These are phyloP conservation scores for Pseudotriccus pelzelni DNA, from an alignment of 2,797 vertebrate species.

Conservation along the genomic window DNA sequence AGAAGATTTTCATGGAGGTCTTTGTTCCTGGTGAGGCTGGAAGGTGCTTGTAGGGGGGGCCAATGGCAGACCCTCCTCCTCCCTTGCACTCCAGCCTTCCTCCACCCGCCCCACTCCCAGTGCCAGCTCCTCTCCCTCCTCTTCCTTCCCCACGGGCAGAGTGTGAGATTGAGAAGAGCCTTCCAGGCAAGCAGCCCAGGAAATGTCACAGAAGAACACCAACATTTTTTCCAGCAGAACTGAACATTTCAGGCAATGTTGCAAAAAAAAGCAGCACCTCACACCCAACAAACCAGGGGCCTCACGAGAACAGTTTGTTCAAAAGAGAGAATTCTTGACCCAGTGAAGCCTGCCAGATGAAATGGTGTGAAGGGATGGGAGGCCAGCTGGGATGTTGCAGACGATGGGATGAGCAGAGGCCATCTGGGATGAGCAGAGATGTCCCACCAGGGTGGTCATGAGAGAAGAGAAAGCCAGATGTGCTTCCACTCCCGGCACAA, in stretches of 20 bases:
- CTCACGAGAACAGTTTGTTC: not conserved
- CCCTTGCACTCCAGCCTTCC: not conserved
- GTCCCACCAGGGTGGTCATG: not conserved
- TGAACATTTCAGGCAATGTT: not conserved
- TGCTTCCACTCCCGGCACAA: not conserved
- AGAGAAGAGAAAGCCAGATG: not conserved
- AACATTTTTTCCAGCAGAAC: not conserved
- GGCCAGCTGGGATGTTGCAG: not conserved
- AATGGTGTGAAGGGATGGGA: not conserved
- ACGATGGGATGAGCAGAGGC: not conserved
- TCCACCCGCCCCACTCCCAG: rapidly evolving
- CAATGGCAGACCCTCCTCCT: not conserved
- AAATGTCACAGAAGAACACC: slow-evolving; percentile 8
- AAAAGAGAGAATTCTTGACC: not conserved
- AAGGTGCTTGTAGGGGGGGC: not conserved
- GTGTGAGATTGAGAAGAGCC: slow-evolving; percentile 40
- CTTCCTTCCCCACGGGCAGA: not conserved
- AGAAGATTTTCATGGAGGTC: not conserved
- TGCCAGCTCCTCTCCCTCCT: slow-evolving; percentile 4
- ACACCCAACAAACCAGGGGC: not conserved
- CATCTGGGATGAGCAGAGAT: not conserved
- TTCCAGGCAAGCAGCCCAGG: slow-evolving; percentile 58
- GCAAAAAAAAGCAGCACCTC: not conserved
- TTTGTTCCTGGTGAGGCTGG: not conserved
- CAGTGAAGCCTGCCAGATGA: not conserved